Percentiles rank a stretch among this genome's conserved stretches.
Conservation (phyloP, 2,888 invertebrate species). For the Thelaira solivaga region DNA sequence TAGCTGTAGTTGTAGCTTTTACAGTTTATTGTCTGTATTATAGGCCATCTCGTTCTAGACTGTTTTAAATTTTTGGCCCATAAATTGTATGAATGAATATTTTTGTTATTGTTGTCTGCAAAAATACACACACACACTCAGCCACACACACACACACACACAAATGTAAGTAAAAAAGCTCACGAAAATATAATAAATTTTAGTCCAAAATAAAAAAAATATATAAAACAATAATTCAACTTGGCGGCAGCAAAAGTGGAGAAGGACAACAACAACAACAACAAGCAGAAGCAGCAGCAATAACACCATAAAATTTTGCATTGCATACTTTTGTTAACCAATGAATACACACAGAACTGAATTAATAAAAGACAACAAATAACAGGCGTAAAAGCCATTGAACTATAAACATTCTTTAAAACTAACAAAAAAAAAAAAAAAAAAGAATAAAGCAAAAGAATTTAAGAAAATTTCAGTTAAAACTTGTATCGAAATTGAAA, state of each 20-base stretch:
- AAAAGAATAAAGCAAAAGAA: slow-evolving; percentile 34
- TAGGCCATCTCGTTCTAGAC: slow-evolving; percentile 61
- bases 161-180: slow-evolving; percentile 50
- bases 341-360: slow-evolving; percentile 16
- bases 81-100: slow-evolving; percentile 60
- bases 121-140: background rate
- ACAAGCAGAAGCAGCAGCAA: background rate
- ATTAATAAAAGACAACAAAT: slow-evolving; percentile 40
- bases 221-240: slow-evolving; percentile 68
- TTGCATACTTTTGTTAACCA: slow-evolving; percentile 37
- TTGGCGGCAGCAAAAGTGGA: slow-evolving; percentile 53
- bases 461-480: slow-evolving; percentile 38
- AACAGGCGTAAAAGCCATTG: slow-evolving; percentile 46
- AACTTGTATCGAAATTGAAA: slow-evolving; percentile 1
- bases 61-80: slow-evolving; percentile 57
- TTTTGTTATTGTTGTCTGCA: slow-evolving; percentile 56
- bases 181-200: slow-evolving; percentile 67
- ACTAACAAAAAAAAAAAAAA: background rate
- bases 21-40: slow-evolving; percentile 49
- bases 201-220: slow-evolving; percentile 67
- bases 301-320: slow-evolving; percentile 30
- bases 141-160: slow-evolving; percentile 1
- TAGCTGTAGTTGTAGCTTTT: slow-evolving; percentile 2
- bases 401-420: slow-evolving; percentile 47
- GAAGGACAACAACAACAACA: slow-evolving; percentile 10